Conservation (phyloP, 2,888 invertebrate species). For the Ormyrus rosae region DNA sequence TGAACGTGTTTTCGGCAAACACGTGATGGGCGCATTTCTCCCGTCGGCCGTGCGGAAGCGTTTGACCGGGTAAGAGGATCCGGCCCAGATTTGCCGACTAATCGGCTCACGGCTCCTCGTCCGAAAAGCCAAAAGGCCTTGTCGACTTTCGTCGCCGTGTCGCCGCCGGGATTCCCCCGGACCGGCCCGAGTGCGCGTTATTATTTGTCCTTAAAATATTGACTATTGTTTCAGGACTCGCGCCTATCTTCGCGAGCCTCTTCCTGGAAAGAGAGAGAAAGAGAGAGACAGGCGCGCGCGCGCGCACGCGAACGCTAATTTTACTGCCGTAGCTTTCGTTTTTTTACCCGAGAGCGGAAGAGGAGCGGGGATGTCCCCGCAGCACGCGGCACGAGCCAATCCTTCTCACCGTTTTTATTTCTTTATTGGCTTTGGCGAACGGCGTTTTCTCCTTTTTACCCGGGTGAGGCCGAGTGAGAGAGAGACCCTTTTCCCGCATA, state of each 20-base stretch:
- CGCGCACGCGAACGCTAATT: too few relatives aligned
- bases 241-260: neutral
- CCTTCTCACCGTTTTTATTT: constrained; percentile 44
- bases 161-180: neutral
- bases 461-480: neutral
- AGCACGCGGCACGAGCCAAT: constrained; percentile 41
- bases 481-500: too few relatives aligned
- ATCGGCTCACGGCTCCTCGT: constrained; percentile 39
- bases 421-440: constrained; percentile 38
- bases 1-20: constrained; percentile 23
- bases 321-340: neutral
- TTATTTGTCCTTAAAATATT: constrained; percentile 67
- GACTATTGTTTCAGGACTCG: constrained; percentile 64
- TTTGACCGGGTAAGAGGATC: neutral
- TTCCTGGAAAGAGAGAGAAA: too few relatives aligned
- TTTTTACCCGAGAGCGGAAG: neutral
- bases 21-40: neutral
- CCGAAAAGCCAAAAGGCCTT: constrained; percentile 10
- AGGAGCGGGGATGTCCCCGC: neutral
- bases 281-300: too few relatives aligned
- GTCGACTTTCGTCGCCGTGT: neutral
- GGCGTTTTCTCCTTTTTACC: constrained; percentile 51
- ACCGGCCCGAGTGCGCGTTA: neutral
- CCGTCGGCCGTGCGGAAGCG: neutral
- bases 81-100: constrained; percentile 43